A percentile compares a stretch with the other conserved stretches of the same genome.
phyloP scores from a whole-genome alignment of 1,140 invertebrate species.

The Aphelinus atriplicis region DNA sequence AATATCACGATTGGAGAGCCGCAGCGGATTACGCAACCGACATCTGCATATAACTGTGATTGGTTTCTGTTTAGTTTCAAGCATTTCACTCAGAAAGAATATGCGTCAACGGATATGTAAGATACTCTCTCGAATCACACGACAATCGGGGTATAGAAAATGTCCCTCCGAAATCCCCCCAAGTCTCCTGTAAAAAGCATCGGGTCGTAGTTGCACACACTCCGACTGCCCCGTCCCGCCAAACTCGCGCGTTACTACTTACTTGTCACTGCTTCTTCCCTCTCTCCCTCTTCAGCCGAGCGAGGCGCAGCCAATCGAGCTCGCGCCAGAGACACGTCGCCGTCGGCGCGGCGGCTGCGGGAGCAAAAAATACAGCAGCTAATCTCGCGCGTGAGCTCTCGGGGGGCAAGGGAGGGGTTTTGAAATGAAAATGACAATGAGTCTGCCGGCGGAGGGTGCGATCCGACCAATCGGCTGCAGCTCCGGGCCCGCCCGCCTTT shows the following conservation, averaged over 20 bases:
- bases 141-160: no score
- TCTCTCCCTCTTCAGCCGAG: not conserved
- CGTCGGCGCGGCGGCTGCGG: no score
- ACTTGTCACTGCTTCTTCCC: not conserved
- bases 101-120: no score
- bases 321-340: not conserved
- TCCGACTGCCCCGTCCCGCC: not conserved
- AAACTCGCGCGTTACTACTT: constrained; percentile 1
- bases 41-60: no score
- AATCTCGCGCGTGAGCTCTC: not conserved
- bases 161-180: no score
- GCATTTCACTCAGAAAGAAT: no score
- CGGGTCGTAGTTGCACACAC: not conserved
- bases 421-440: constrained; percentile 68
- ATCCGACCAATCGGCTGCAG: constrained; percentile 59
- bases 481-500: constrained; percentile 45
- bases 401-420: constrained; percentile 45
- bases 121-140: no score
- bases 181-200: no score
- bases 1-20: no score
- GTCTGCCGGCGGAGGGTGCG: constrained; percentile 60
- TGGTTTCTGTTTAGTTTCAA: no score
- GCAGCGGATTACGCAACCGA: no score
- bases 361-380: not conserved
- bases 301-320: constrained; percentile 33